Evolutionary conservation across 2,888 invertebrate species (phyloP).

Genomic region (Bombylius discolor): DNA sequence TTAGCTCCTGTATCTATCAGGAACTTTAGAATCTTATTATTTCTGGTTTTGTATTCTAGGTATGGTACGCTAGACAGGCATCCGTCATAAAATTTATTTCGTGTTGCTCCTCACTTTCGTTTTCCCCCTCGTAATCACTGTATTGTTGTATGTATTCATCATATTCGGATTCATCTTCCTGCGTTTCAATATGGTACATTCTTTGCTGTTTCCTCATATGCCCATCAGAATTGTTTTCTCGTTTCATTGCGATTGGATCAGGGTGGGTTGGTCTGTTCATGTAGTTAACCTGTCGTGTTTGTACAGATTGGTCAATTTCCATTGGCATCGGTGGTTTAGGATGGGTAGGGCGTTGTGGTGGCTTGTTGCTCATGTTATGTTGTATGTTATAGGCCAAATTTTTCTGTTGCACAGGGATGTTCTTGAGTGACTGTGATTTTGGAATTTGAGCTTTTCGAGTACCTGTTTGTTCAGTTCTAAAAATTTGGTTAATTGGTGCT

Average conservation of each 20-base stretch:
- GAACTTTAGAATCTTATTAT: not conserved
- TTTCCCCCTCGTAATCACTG: not conserved
- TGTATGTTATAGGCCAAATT: constrained; percentile 1
- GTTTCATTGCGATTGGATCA: too few species aligned
- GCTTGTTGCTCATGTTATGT: not conserved
- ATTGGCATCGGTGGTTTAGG: not conserved
- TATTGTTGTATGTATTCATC: not conserved
- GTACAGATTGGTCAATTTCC: too few species aligned
- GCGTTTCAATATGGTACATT: not conserved
- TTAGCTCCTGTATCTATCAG: not conserved
- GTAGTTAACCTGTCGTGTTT: too few species aligned
- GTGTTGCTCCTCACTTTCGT: not conserved
- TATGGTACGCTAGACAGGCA: not conserved
- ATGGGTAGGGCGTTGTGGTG: not conserved
- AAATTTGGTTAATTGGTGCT: not conserved
- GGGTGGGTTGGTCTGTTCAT: too few species aligned
- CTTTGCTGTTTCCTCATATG: too few species aligned
- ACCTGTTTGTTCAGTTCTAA: not conserved
- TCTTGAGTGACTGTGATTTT: not conserved
- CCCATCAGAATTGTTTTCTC: too few species aligned
- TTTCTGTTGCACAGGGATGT: not conserved
- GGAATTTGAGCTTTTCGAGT: not conserved
- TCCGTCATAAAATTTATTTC: constrained; percentile 2
- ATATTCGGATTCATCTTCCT: not conserved
- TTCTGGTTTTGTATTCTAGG: too few species aligned